phyloP scores from a whole-genome alignment of 2,113 vertebrate genomes.

The Picathartes gymnocephalus region DNA sequence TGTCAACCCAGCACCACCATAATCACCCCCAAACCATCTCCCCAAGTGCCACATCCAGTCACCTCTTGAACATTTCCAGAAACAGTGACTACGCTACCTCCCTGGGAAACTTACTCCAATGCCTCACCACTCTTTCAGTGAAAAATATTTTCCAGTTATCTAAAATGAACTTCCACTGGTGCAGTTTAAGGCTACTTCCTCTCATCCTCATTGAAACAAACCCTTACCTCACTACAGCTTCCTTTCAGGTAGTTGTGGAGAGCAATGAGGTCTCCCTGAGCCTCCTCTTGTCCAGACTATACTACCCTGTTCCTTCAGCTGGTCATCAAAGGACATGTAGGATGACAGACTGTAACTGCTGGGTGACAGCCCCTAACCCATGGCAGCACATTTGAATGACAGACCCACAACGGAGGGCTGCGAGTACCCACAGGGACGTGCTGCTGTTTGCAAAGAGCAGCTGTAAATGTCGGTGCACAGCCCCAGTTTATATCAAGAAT shows the following conservation, averaged over 20 bases:
- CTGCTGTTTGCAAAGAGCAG: not conserved
- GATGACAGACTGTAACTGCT: not conserved
- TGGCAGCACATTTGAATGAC: not conserved
- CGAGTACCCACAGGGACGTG: fast-evolving
- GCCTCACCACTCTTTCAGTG: not conserved
- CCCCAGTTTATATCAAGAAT: not conserved
- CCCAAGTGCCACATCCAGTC: not conserved
- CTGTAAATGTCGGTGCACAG: not conserved
- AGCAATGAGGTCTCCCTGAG: not conserved
- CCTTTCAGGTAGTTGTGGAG: not conserved
- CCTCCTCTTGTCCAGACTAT: not conserved
- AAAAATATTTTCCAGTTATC: not conserved
- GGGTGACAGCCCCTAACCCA: not conserved
- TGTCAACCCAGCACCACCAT: not conserved
- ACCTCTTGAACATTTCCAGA: not conserved
- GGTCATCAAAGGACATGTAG: not conserved
- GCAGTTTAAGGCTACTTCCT: not conserved
- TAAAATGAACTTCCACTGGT: not conserved
- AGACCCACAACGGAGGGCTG: not conserved
- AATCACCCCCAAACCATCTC: not conserved
- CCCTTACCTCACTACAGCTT: not conserved
- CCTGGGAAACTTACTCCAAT: not conserved
- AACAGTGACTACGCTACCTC: not conserved
- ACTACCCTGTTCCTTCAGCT: not conserved
- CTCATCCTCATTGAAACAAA: not conserved